A percentile compares a stretch with the other conserved stretches of the same genome.
Conservation (phyloP, 1,140 invertebrate species). For the Condylostylus longicornis region DNA sequence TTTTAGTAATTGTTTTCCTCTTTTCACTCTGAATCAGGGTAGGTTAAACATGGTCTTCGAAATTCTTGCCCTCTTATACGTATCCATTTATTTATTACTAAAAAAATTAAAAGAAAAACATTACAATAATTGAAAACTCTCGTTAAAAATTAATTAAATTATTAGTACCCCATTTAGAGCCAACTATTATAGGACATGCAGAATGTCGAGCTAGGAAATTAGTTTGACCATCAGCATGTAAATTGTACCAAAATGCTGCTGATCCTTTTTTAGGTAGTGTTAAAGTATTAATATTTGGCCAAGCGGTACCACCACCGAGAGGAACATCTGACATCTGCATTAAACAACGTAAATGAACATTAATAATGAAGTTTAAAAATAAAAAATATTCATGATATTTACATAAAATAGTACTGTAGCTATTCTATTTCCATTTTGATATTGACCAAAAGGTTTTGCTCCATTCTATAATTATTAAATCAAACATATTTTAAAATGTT, state of each 20-base stretch:
- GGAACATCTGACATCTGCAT: conserved; percentile 82
- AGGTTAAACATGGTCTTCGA: conserved; percentile 4
- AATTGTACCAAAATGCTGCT: conserved; percentile 92
- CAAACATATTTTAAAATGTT: conserved; percentile 1
- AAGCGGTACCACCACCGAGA: conserved; percentile 89
- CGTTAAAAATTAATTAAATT: not conserved
- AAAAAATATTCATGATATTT: conserved; percentile 7
- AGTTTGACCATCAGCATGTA: conserved; percentile 73
- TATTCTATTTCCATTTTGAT: conserved; percentile 30
- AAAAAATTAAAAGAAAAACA: not conserved
- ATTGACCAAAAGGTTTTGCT: not conserved
- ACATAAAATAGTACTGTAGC: conserved; percentile 28
- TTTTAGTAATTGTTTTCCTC: too few species aligned
- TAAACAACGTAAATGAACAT: conserved; percentile 33
- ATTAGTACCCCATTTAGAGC: conserved; percentile 74
- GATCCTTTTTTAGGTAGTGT: conserved; percentile 76
- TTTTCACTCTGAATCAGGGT: too few species aligned
- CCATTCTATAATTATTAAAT: not conserved
- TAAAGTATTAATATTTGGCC: conserved; percentile 64
- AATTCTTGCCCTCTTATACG: not conserved
- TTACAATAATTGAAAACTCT: not conserved
- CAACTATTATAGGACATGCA: conserved; percentile 91
- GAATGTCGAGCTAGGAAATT: conserved; percentile 83
- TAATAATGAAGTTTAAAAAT: conserved; percentile 11
- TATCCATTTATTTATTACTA: not conserved